phyloP scores from a whole-genome alignment of 1,140 invertebrate species.

The silkworm (Bombyx mori) region ASM3026992v2 NC_085126.1:8177001-8177500 shows the following conservation, averaged over 20 bases:
- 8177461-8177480: background rate
- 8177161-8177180: slow-evolving; percentile 10
- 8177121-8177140: slow-evolving; percentile 16
- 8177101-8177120: slow-evolving; percentile 14
- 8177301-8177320: slow-evolving; percentile 5
- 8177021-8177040: no score
- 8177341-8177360: slow-evolving; percentile 5
- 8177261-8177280: slow-evolving; percentile 11
- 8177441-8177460: background rate
- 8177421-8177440: background rate
- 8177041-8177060: slow-evolving; percentile 1
- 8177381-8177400: slow-evolving; percentile 7
- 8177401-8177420: background rate
- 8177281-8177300: slow-evolving; percentile 9
- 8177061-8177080: slow-evolving; percentile 11
- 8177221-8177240: slow-evolving; percentile 11
- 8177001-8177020: no score
- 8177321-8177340: slow-evolving; percentile 7
- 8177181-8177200: slow-evolving; percentile 15
- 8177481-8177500: background rate
- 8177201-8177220: slow-evolving; percentile 18
- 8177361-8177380: slow-evolving; percentile 8
- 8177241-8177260: slow-evolving; percentile 12
- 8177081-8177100: slow-evolving; percentile 14
- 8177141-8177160: slow-evolving; percentile 10